Evolutionary conservation across 2,888 invertebrate genomes (phyloP).

Genomic region (Calliphora vomitoria): DNA sequence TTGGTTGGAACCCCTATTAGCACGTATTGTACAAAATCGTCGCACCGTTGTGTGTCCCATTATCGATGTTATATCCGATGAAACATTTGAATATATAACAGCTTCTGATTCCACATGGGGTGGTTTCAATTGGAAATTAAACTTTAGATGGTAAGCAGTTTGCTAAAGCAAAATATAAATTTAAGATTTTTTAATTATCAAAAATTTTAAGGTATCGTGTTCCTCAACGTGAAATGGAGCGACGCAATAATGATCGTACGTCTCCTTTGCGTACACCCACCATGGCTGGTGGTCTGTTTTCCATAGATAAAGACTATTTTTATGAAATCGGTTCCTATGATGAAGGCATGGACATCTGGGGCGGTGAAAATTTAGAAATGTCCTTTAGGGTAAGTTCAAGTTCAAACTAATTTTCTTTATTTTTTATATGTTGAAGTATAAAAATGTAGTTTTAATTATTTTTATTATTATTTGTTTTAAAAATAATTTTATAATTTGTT

Average conservation of each 20-base stretch:
- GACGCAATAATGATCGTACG: constrained; percentile 96
- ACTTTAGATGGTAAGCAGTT: constrained; percentile 94
- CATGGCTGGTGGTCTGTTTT: constrained; percentile 98
- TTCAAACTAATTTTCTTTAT: not conserved
- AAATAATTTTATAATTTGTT: not conserved
- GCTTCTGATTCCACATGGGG: constrained; percentile 99
- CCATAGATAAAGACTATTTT: constrained; percentile 98
- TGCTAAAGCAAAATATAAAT: not conserved
- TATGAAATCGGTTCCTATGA: constrained; percentile 99
- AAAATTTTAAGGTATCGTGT: constrained; percentile 93
- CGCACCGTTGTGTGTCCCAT: constrained; percentile 98
- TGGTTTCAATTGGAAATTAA: constrained; percentile 99
- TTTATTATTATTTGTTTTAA: not conserved
- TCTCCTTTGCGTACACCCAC: constrained; percentile 97
- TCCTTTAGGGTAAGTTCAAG: constrained; percentile 85
- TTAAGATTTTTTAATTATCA: not conserved
- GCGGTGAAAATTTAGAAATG: constrained; percentile 87
- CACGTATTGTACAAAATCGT: constrained; percentile 95
- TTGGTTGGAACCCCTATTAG: constrained; percentile 98
- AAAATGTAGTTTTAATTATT: constrained; percentile 16
- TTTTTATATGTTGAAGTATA: constrained; percentile 7
- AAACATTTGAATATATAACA: constrained; percentile 99
- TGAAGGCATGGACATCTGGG: constrained; percentile 99
- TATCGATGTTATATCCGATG: constrained; percentile 99
- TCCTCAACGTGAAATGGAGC: constrained; percentile 97